Evolutionary conservation across 2,113 vertebrate species (phyloP).

Genomic region (Xenotilapia flavipinnis): DNA sequence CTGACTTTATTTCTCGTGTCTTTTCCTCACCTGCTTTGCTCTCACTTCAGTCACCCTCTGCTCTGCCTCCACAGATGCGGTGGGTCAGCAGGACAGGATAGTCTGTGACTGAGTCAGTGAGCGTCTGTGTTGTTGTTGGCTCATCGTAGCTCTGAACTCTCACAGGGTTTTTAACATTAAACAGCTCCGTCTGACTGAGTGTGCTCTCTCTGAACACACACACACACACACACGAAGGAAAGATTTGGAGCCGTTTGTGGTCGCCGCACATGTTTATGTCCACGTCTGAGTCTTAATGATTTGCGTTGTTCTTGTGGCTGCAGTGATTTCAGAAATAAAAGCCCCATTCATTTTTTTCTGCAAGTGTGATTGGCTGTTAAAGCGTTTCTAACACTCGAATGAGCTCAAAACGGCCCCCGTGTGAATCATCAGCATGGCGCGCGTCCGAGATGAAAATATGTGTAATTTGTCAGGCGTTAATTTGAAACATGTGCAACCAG

Average conservation of each 20-base stretch:
- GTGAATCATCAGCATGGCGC: not conserved
- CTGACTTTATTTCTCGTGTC: not conserved
- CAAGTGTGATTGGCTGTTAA: not conserved
- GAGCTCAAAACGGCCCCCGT: not conserved
- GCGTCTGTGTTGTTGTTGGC: constrained; percentile 77
- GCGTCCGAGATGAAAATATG: not conserved
- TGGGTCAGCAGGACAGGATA: constrained; percentile 36
- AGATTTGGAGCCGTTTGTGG: not conserved
- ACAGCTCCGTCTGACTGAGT: constrained; percentile 18
- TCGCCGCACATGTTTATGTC: not conserved
- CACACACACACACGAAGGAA: not conserved
- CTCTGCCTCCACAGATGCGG: not conserved
- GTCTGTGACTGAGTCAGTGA: constrained; percentile 74
- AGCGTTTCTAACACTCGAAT: not conserved
- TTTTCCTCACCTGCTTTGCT: not conserved
- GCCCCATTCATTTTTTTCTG: not conserved
- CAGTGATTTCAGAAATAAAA: not conserved
- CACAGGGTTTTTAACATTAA: constrained; percentile 14
- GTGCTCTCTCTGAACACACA: not conserved
- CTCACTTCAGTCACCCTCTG: not conserved
- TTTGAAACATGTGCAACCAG: not conserved
- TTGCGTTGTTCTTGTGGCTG: not conserved
- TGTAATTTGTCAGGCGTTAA: not conserved
- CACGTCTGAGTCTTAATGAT: not conserved
- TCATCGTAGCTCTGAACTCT: constrained; percentile 18